phyloP scores from a whole-genome alignment of 2,113 vertebrate species.

The Oreamnos americanus region DNA sequence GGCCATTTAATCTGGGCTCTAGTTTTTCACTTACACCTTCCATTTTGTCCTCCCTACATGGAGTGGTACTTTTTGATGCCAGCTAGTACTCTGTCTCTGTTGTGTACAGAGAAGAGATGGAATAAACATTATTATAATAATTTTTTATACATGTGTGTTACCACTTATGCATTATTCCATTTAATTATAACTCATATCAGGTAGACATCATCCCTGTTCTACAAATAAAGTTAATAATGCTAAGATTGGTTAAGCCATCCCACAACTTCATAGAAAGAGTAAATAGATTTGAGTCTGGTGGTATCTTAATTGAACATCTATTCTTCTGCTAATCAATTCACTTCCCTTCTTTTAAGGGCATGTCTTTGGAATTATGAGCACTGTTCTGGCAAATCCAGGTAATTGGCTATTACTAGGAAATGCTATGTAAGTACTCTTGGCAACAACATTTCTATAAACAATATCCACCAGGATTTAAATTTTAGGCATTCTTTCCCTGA shows the following conservation, averaged over 20 bases:
- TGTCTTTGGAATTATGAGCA: background rate
- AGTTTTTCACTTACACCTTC: background rate
- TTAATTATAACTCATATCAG: background rate
- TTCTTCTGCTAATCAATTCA: background rate
- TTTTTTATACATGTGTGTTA: background rate
- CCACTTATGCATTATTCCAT: background rate
- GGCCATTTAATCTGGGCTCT: background rate
- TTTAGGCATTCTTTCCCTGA: background rate
- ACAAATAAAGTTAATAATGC: background rate
- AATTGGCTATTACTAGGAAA: background rate
- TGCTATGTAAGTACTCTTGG: background rate
- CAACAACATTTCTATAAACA: background rate
- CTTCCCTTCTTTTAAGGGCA: background rate
- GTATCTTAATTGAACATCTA: background rate
- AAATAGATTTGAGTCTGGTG: background rate
- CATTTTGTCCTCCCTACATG: background rate
- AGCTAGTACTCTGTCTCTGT: background rate
- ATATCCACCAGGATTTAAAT: background rate
- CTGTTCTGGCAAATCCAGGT: background rate
- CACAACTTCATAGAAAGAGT: background rate
- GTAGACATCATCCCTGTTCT: background rate
- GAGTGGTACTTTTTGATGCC: background rate
- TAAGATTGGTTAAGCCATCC: background rate
- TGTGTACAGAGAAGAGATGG: background rate
- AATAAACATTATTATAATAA: background rate